Base-by-base conservation (phyloP, 2,888 invertebrate species). In the Trilocha varians region DNA sequence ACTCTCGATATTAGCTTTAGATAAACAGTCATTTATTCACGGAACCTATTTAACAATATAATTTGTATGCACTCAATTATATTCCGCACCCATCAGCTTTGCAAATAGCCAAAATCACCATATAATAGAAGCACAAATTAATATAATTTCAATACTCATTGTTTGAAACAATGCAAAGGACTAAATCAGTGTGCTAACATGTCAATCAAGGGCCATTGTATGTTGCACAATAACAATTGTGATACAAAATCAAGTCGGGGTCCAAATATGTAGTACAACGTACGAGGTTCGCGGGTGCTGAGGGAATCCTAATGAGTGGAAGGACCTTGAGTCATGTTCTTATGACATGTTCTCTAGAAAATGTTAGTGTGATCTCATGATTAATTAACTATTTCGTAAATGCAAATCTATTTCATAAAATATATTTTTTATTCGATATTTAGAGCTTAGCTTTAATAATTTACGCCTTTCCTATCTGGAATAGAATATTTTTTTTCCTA, bases 211-310 rank as follows among this genome's bases (percentile, higher is more conserved):
- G 59, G 66, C 61, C 46, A 68, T 72, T 72, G 68, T 73, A n/a
- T 32, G 48, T 76, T 71, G 66, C 70, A 64, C 70, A 75, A 73
- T 59, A 57, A 67, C 68, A 60, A 78, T 77, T 76, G 74, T 65
- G 59, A 76, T 75, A 74, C 73, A 62, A 64, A 71, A 70, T 68
- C 73, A 68, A 67, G 57, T 58, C 62, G 55, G 68, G 60, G 58
- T 64, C 77, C 75, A 76, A 76, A 78, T 75, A 70, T 58, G 76
- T 62, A 63, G 65, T n/a, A 71, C 73, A 65, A 58, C 62, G 72
- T 70, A 55, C 56, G 51, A 53, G 51, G 52, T 25, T 48, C 45
- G 43, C 53, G 46, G 50, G 46, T 61, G 60, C 60, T 58, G 53
- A 46, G 57, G 47, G 78, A 76, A 78, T 78, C 73, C 62, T 74